Evolutionary conservation across 2,888 invertebrate species (phyloP), one percentile per base, ranked within the genome.

Genomic region (Anarsia innoxiella): DNA sequence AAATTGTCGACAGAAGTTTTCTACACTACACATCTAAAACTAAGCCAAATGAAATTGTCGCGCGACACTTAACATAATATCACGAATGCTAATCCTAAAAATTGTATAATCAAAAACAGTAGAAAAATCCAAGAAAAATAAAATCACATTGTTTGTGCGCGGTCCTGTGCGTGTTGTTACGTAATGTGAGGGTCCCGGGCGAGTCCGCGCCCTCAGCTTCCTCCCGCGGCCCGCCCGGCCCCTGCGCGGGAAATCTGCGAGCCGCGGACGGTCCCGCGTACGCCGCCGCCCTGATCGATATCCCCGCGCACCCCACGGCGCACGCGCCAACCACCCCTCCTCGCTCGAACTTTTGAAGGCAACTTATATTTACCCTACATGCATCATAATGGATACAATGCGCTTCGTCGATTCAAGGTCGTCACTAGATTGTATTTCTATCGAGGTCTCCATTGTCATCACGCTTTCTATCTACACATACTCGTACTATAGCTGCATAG

Each of bases 81-180:
- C 72, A 82, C 80, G 59, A 33, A 65, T 62, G 54, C 70, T 79
- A 73, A 78, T 70, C 68, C 80, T 80, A 82, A 68, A 76, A 64
- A 61, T 70, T 82, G 83, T 83, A 83, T 77, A 83, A 68, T 77
- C 59, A 74, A 79, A 83, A 79, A 78, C 59, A 61, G 72, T 82
- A 79, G 72, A 82, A 82, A 78, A 67, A 63, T 59, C 46, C 65
- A 66, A 66, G 65, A 70, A 72, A 78, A 80, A 76, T 78, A 75
- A 79, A 79, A 83, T 84, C 82, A 84, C 84, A 83, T 84, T 75
- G 72, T 82, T 84, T 84, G 84, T 84, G 84, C 84, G 84, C 84
- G 69, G 74, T 82, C 67, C 79, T 84, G 84, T 84, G 84, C 84
- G 84, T 84, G 73, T 74, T 73, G 83, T 84, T 84, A 83, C 71